A percentile compares a stretch with the other conserved stretches of the same genome.
Conservation (phyloP, 2,113 vertebrate species). For the Turnix velox region DNA sequence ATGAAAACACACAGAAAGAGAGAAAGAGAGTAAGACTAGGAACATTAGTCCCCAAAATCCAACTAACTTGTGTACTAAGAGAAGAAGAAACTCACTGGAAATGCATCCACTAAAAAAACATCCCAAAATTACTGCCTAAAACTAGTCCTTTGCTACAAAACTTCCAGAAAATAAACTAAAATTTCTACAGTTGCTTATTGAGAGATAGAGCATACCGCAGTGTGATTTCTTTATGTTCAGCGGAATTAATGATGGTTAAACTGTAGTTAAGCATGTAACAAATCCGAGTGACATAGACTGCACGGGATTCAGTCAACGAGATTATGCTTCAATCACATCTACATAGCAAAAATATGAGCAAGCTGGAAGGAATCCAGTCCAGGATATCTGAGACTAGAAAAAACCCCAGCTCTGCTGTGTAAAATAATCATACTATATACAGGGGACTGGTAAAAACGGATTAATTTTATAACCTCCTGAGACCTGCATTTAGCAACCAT, state of each 20-base stretch:
- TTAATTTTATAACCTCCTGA: conserved; percentile 46
- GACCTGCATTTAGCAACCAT: background rate
- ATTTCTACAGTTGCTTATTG: background rate
- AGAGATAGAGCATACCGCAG: background rate
- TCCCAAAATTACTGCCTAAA: background rate
- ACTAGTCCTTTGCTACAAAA: background rate
- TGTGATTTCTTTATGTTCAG: background rate
- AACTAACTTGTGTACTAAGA: background rate
- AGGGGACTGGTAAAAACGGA: conserved; percentile 48
- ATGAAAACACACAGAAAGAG: background rate
- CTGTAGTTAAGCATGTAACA: background rate
- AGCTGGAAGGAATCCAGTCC: background rate
- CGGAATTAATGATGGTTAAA: background rate
- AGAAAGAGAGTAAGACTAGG: background rate
- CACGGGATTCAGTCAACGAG: background rate
- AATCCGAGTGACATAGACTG: background rate
- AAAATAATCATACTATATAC: conserved; percentile 29
- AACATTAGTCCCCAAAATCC: background rate
- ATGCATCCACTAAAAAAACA: background rate
- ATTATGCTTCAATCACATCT: background rate
- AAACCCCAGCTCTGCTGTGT: conserved; percentile 29
- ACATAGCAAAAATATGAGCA: background rate
- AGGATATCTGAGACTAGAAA: background rate
- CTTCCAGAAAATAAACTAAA: background rate
- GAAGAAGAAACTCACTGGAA: background rate